These are phyloP conservation scores for Somateria mollissima DNA, from an alignment of 2,797 vertebrate species.

Conservation along the genomic window DNA sequence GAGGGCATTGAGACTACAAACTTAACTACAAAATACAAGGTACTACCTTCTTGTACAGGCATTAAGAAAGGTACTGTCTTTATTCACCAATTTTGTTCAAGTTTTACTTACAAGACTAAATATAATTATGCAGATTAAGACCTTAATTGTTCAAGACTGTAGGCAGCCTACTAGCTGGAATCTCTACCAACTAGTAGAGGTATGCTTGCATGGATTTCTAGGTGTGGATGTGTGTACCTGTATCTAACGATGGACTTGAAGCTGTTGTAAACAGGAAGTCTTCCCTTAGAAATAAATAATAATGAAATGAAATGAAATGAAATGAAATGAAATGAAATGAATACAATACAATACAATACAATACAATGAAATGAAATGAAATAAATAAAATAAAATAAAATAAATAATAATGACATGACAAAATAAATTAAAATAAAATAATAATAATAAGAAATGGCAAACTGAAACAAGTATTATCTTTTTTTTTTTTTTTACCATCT, in stretches of 20 bases:
- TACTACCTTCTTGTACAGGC: background rate
- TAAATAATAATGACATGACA: background rate
- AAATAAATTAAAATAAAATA: background rate
- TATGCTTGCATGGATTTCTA: background rate
- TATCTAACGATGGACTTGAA: background rate
- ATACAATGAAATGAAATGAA: background rate
- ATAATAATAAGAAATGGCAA: background rate
- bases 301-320: background rate
- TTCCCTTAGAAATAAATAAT: background rate
- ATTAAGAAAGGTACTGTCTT: background rate
- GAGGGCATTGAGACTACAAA: background rate
- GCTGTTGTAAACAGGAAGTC: background rate
- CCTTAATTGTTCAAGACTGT: background rate
- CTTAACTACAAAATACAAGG: background rate
- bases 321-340: background rate
- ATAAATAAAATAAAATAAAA: background rate
- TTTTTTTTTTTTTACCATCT: no score
- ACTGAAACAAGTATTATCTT: background rate
- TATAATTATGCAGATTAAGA: background rate
- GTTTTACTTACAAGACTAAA: background rate
- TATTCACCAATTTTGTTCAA: background rate
- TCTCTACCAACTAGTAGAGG: background rate
- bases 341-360: no score
- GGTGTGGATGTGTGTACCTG: background rate
- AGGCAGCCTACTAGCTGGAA: background rate